Conservation (phyloP, 2,113 vertebrate genomes). For the Chunga burmeisteri region DNA sequence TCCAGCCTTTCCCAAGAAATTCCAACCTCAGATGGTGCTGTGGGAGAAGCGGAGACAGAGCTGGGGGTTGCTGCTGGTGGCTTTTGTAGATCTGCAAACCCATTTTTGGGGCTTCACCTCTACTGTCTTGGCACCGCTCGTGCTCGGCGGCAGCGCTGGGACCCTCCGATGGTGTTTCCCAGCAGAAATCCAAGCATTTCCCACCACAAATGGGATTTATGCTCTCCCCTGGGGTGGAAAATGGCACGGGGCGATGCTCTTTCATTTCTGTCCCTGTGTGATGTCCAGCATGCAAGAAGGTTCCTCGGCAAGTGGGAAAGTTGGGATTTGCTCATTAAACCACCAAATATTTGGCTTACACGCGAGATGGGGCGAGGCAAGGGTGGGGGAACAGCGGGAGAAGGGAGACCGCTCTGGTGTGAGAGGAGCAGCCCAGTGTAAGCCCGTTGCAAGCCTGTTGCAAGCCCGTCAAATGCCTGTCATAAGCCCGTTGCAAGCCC, state of each 20-base stretch:
- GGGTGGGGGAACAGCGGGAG: not conserved
- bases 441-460: not conserved
- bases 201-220: not conserved
- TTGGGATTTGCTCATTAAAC: not conserved
- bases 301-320: fast-evolving
- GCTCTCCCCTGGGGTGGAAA: not conserved
- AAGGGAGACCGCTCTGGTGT: fast-evolving
- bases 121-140: fast-evolving
- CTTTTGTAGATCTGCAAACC: not conserved
- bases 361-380: fast-evolving
- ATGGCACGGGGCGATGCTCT: fast-evolving
- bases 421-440: not conserved
- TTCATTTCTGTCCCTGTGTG: not conserved
- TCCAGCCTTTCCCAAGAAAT: not conserved
- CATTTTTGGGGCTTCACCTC: not conserved
- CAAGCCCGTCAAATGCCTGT: too few species aligned
- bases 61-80: not conserved
- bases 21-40: not conserved
- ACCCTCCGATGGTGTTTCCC: fast-evolving
- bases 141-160: fast-evolving
- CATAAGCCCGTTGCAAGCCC: not conserved
- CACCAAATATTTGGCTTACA: too few species aligned
- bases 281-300: fast-evolving
- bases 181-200: not conserved
- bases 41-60: not conserved